phyloP scores from a whole-genome alignment of 2,113 vertebrate species.

The Pteropus alecto region DNA sequence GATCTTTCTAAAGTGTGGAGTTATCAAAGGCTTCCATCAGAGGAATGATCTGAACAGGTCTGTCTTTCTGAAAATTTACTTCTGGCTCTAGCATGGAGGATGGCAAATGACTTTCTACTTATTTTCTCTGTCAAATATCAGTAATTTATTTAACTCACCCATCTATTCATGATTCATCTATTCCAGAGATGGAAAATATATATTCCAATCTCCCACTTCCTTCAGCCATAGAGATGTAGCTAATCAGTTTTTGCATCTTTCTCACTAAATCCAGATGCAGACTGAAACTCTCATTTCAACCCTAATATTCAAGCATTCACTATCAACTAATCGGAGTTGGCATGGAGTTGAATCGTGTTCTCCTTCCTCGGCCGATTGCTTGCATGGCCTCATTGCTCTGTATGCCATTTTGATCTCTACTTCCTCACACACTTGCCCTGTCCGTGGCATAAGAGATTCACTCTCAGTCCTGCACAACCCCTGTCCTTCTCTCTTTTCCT shows the following conservation, averaged over 20 bases:
- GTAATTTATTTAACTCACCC: not conserved
- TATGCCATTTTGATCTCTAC: not conserved
- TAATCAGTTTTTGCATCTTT: not conserved
- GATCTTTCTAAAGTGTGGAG: not conserved
- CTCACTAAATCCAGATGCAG: not conserved
- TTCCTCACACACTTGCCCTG: not conserved
- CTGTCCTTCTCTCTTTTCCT: not conserved
- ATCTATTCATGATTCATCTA: not conserved
- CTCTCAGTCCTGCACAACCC: not conserved
- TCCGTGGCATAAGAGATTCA: not conserved
- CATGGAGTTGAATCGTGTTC: not conserved
- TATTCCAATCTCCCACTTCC: not conserved
- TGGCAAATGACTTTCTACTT: not conserved
- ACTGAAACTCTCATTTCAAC: not conserved
- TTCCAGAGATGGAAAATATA: not conserved
- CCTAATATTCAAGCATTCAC: not conserved
- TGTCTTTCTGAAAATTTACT: not conserved
- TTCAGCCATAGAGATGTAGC: not conserved
- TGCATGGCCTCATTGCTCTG: not conserved
- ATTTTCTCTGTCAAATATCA: not conserved
- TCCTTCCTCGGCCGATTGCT: not conserved
- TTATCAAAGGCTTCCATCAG: not conserved
- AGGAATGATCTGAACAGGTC: not conserved
- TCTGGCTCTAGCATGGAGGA: not conserved
- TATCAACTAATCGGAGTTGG: not conserved